phyloP scores from a whole-genome alignment of 2,888 invertebrate species.

The Idaea aversata region DNA sequence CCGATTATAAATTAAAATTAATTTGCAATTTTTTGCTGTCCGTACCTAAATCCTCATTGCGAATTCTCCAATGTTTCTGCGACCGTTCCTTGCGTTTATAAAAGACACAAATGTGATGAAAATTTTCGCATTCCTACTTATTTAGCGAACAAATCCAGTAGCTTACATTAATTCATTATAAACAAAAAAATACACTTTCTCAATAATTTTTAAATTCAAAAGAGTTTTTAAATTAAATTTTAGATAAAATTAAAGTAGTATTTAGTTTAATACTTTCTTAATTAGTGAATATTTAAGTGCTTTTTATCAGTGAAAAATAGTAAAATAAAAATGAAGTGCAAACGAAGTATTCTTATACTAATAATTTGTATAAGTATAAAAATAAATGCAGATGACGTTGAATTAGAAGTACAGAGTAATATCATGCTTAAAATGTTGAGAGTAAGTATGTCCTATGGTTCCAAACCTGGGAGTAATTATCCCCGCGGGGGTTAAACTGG shows the following conservation, averaged over 20 bases:
- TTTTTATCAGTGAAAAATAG: not conserved
- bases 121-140: conserved; percentile 54
- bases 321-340: not conserved
- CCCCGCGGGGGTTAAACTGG: not conserved
- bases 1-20: not conserved
- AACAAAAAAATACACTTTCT: not conserved
- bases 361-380: conserved; percentile 26
- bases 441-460: conserved; percentile 37
- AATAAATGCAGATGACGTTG: conserved; percentile 46
- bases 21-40: conserved; percentile 42
- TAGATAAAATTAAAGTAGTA: not conserved
- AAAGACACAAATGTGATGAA: conserved; percentile 55
- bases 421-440: conserved; percentile 50
- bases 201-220: not conserved
- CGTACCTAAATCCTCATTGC: conserved; percentile 58
- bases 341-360: conserved; percentile 4
- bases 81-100: conserved; percentile 54
- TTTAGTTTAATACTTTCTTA: not conserved
- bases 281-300: not conserved
- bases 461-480: not conserved
- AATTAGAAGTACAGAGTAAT: conserved; percentile 43
- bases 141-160: conserved; percentile 34
- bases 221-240: not conserved
- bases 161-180: not conserved
- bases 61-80: conserved; percentile 48